A percentile compares a stretch with the other conserved stretches of the same genome.
Evolutionary conservation across 37 sponge, comb jelly and placozoan genomes (phyloP).

Genomic region (Eunapius fragilis): DNA sequence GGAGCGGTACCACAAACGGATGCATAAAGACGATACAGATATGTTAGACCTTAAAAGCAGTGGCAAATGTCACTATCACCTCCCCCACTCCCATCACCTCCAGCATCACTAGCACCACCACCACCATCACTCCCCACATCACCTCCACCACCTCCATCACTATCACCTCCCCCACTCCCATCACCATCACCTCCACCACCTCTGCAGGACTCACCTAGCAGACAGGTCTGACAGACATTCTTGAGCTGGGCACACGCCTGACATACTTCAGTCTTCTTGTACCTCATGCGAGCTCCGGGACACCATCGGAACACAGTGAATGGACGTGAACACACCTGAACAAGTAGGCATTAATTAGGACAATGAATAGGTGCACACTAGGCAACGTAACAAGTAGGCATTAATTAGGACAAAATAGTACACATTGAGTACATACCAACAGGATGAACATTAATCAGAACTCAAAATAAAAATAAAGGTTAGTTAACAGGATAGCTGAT

Average conservation of each 20-base stretch:
- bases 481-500: not conserved
- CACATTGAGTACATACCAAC: no score
- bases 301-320: conserved; percentile 99
- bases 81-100: no score
- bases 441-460: not conserved
- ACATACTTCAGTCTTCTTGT: conserved; percentile 99
- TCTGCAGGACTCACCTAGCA: conserved; percentile 74
- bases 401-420: no score
- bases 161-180: not conserved
- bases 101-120: no score
- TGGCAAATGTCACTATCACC: no score
- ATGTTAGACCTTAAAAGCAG: no score
- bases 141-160: not conserved
- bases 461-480: not conserved
- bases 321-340: conserved; percentile 87
- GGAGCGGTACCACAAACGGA: no score
- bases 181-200: not conserved
- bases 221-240: conserved; percentile 99
- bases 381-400: not conserved
- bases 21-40: no score
- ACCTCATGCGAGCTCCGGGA: conserved; percentile 95
- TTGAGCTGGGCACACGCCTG: conserved; percentile 98
- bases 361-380: not conserved
- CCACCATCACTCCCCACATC: conserved; percentile 5
- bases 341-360: not conserved